Percentiles rank a stretch among this genome's conserved stretches.
Conservation (phyloP, 2,888 invertebrate species). For the Eupithecia vulgata region DNA sequence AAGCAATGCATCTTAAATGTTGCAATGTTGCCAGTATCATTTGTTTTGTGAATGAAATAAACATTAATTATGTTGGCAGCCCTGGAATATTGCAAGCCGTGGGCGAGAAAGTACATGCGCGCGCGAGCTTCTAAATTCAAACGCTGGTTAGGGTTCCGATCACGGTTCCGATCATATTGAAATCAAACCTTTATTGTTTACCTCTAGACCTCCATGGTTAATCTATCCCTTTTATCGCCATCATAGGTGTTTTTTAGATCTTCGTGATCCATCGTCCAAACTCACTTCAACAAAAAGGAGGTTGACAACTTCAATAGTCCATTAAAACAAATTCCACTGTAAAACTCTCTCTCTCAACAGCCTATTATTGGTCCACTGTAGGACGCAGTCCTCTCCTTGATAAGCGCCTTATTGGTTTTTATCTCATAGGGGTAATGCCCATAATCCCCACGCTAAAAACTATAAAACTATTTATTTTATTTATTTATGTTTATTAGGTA, state of each 20-base stretch:
- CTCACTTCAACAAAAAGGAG: too few species aligned
- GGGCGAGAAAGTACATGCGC: slow-evolving; percentile 58
- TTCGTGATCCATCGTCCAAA: neutral
- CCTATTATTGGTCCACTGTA: too few species aligned
- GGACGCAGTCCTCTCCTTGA: too few species aligned
- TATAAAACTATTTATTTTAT: too few species aligned
- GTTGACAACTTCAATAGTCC: too few species aligned
- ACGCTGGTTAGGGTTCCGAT: slow-evolving; percentile 41
- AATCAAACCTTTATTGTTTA: slow-evolving; percentile 4
- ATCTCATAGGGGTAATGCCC: too few species aligned
- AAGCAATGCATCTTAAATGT: slow-evolving; percentile 30
- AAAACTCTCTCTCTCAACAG: too few species aligned
- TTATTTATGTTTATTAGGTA: too few species aligned
- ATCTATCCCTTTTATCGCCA: neutral
- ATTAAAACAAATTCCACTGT: too few species aligned
- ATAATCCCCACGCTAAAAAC: too few species aligned
- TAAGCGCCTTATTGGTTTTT: too few species aligned
- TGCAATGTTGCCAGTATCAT: slow-evolving; percentile 17
- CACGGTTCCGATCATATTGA: slow-evolving; percentile 18
- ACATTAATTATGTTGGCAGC: slow-evolving; percentile 44
- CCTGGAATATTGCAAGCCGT: slow-evolving; percentile 53
- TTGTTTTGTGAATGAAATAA: slow-evolving; percentile 17
- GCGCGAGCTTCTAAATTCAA: slow-evolving; percentile 56
- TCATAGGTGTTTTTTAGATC: neutral
- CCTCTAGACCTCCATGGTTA: neutral